Evolutionary conservation across 2,888 invertebrate genomes (phyloP).

Genomic region (Nysson spinosus): DNA sequence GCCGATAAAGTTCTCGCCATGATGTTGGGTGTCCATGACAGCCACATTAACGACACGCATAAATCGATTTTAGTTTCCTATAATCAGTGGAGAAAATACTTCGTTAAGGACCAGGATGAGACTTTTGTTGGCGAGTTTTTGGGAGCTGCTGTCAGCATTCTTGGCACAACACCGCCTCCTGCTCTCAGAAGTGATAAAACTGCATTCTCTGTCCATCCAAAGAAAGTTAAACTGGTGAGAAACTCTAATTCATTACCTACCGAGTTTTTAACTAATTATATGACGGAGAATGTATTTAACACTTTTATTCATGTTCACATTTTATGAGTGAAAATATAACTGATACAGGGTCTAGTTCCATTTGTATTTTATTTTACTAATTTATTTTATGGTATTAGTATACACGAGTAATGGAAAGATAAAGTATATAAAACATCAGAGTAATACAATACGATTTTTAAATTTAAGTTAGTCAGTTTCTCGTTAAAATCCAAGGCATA

Average conservation of each 20-base stretch:
- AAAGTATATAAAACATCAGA: too few species aligned
- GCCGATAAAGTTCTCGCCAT: constrained; percentile 88
- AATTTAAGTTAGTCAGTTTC: too few species aligned
- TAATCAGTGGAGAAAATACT: constrained; percentile 89
- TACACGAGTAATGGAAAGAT: too few species aligned
- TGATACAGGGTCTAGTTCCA: too few species aligned
- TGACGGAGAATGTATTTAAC: too few species aligned
- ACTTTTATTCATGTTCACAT: too few species aligned
- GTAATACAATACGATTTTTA: too few species aligned
- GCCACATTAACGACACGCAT: constrained; percentile 84
- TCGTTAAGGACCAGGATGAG: constrained; percentile 89
- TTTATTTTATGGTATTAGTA: too few species aligned
- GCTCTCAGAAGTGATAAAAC: constrained; percentile 80
- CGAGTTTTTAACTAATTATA: too few species aligned
- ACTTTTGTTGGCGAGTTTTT: constrained; percentile 90
- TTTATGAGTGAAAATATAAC: too few species aligned
- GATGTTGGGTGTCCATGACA: constrained; percentile 88
- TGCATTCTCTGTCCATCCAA: constrained; percentile 85
- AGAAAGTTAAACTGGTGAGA: constrained; percentile 86
- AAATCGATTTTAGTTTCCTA: constrained; percentile 84
- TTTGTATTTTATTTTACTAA: too few species aligned
- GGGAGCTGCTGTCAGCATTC: constrained; percentile 88
- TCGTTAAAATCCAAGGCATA: too few species aligned
- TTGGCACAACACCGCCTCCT: constrained; percentile 77
- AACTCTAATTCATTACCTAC: constrained; percentile 7